Percentiles rank a stretch among this genome's conserved stretches.
Conservation (phyloP, 2,888 invertebrate genomes). For the Drosophila stalkeri region DNA sequence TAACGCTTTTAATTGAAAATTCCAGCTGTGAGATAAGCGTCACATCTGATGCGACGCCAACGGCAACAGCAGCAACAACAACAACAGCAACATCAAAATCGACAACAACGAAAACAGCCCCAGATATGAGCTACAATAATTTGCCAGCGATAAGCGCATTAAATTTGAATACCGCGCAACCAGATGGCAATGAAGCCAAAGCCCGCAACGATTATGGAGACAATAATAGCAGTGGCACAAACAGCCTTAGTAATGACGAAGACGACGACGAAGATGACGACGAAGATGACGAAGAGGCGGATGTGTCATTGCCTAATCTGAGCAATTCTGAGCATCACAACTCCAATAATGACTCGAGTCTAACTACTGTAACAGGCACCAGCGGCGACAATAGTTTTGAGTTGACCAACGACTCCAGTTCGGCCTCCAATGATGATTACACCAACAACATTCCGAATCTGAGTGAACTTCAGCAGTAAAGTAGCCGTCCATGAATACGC, state of each 20-base stretch:
- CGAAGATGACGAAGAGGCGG: conserved; percentile 49
- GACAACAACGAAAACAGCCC: conserved; percentile 12
- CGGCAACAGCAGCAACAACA: conserved; percentile 24
- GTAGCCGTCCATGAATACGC: conserved; percentile 53
- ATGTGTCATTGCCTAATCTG: conserved; percentile 78
- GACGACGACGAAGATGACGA: conserved; percentile 55
- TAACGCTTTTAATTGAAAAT: conserved; percentile 65
- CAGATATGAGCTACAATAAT: conserved; percentile 37
- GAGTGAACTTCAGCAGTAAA: conserved; percentile 69
- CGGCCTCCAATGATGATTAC: conserved; percentile 68
- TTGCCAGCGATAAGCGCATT: conserved; percentile 80
- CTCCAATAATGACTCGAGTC: conserved; percentile 84
- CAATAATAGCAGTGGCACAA: conserved; percentile 46
- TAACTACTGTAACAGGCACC: conserved; percentile 84
- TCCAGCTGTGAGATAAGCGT: conserved; percentile 43
- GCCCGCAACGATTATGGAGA: conserved; percentile 19
- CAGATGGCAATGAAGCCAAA: conserved; percentile 24
- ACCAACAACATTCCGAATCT: conserved; percentile 77
- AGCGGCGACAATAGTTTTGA: conserved; percentile 84
- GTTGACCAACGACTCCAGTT: conserved; percentile 81
- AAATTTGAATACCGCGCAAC: conserved; percentile 64
- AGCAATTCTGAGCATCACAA: conserved; percentile 82
- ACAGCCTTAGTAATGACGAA: conserved; percentile 62
- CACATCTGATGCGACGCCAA: conserved; percentile 17
- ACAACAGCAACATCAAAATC: conserved; percentile 24